These are phyloP conservation scores for Apotomis betuletana DNA, from an alignment of 2,888 invertebrate species.

Conservation along the genomic window DNA sequence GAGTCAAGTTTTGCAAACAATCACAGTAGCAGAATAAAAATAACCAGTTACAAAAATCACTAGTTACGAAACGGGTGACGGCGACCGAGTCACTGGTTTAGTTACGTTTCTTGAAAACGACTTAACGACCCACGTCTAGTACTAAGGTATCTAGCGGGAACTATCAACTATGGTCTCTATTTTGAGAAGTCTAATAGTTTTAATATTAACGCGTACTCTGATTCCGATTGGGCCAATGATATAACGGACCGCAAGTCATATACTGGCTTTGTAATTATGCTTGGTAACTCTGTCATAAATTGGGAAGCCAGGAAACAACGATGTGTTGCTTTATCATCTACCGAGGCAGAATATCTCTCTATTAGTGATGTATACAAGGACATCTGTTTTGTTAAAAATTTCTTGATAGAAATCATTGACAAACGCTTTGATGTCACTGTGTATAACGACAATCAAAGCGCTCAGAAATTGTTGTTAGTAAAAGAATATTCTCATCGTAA, in stretches of 20 bases:
- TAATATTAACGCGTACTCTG: slow-evolving; percentile 36
- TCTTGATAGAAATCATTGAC: background rate
- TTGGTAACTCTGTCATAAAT: slow-evolving; percentile 33
- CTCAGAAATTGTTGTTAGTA: slow-evolving; percentile 1
- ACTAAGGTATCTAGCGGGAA: slow-evolving; percentile 43
- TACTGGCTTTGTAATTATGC: slow-evolving; percentile 35
- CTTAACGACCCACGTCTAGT: no score
- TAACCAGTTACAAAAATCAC: no score
- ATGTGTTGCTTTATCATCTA: slow-evolving; percentile 22
- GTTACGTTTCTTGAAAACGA: no score
- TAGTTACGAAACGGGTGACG: no score
- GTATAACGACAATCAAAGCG: background rate
- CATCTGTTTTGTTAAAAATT: background rate
- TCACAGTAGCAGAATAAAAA: no score
- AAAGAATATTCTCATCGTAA: background rate
- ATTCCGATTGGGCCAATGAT: slow-evolving; percentile 41
- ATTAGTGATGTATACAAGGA: slow-evolving; percentile 1
- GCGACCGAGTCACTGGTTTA: no score
- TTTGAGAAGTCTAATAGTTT: slow-evolving; percentile 24
- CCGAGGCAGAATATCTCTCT: background rate
- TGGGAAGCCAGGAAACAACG: slow-evolving; percentile 42
- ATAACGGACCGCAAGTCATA: slow-evolving; percentile 36
- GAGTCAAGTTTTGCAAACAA: no score
- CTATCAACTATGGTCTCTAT: slow-evolving; percentile 40
- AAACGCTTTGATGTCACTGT: background rate